Evolutionary conservation across 1,140 invertebrate species (phyloP).

Genomic region (Ylistrum balloti): DNA sequence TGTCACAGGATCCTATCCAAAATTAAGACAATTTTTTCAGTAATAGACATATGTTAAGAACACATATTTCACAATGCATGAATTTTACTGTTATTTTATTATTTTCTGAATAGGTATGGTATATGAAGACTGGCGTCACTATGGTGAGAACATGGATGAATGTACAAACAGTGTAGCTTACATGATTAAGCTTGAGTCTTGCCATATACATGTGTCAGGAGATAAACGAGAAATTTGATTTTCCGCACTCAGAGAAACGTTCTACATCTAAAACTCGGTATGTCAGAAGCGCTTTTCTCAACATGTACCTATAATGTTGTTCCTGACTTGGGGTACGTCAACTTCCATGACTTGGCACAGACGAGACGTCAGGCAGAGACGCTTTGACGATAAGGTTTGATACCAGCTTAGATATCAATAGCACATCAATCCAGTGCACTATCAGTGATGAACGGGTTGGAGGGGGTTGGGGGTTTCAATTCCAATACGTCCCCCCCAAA

Average conservation of each 20-base stretch:
- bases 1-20: too few relatives aligned
- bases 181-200: neutral
- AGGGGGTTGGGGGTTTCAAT: neutral
- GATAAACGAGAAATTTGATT: neutral
- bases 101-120: too few relatives aligned
- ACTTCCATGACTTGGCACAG: neutral
- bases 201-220: neutral
- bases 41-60: too few relatives aligned
- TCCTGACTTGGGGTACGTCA: neutral
- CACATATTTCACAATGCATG: too few relatives aligned
- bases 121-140: too few relatives aligned
- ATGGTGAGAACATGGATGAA: neutral
- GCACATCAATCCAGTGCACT: constrained; percentile 6
- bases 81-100: too few relatives aligned
- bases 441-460: neutral
- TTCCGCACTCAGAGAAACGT: neutral
- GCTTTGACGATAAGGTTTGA: constrained; percentile 5
- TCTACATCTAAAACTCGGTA: neutral
- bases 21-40: too few relatives aligned
- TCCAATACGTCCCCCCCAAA: too few relatives aligned
- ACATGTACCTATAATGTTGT: neutral
- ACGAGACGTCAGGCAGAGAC: neutral
- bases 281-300: constrained; percentile 4
- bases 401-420: constrained; percentile 28
- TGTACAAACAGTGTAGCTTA: neutral